phyloP scores from a whole-genome alignment of 2,888 invertebrate genomes.

The Morpho achilles region DNA sequence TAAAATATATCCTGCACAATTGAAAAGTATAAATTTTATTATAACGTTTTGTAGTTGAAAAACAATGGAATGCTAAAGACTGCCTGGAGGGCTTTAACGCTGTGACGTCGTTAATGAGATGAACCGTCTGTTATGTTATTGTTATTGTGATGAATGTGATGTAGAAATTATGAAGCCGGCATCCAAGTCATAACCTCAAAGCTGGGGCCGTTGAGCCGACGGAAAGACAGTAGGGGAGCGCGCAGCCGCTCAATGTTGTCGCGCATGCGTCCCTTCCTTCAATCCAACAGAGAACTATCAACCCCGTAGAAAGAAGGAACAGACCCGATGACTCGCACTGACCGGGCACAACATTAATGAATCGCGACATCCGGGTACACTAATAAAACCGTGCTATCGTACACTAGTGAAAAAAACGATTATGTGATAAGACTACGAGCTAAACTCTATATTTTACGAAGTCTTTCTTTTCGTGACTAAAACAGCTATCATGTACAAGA shows the following conservation, averaged over 20 bases:
- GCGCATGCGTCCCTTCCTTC: slow-evolving; percentile 55
- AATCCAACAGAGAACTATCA: slow-evolving; percentile 38
- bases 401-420: slow-evolving; percentile 45
- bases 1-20: too few relatives aligned
- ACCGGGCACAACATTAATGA: slow-evolving; percentile 45
- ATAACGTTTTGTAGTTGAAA: neutral
- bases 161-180: slow-evolving; percentile 56
- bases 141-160: slow-evolving; percentile 53
- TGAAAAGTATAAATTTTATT: too few relatives aligned
- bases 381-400: slow-evolving; percentile 33
- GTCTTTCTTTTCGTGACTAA: slow-evolving; percentile 60
- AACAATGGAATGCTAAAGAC: slow-evolving; percentile 5
- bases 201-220: slow-evolving; percentile 43
- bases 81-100: slow-evolving; percentile 28
- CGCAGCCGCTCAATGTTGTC: slow-evolving; percentile 73
- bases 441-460: slow-evolving; percentile 42
- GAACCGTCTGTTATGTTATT: slow-evolving; percentile 50
- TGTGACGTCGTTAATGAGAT: slow-evolving; percentile 38
- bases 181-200: slow-evolving; percentile 71
- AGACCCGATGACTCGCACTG: slow-evolving; percentile 54
- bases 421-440: slow-evolving; percentile 60
- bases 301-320: slow-evolving; percentile 65
- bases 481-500: slow-evolving; percentile 83
- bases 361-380: slow-evolving; percentile 38
- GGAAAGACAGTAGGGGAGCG: slow-evolving; percentile 49